Percentiles rank a stretch among this genome's conserved stretches.
These are phyloP conservation scores for Cataglyphis cursor DNA, from an alignment of 2,888 invertebrate species.

Conservation along the genomic window DNA sequence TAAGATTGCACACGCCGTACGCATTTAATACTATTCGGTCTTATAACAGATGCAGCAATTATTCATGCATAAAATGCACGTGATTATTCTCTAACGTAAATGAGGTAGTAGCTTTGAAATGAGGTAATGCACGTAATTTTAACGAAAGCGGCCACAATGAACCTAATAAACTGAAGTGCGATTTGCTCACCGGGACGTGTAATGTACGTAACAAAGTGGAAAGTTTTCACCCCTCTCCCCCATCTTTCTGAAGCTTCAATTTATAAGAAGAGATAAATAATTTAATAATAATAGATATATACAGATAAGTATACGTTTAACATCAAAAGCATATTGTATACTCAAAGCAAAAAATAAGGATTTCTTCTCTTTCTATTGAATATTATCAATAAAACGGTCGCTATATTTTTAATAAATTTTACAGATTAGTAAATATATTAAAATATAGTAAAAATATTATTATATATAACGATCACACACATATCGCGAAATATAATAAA, in stretches of 20 bases:
- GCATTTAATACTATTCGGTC: constrained; percentile 2
- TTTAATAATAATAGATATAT: constrained; percentile 9
- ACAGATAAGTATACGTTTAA: neutral
- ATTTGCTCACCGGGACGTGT: constrained; percentile 39
- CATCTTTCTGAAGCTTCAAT: constrained; percentile 32
- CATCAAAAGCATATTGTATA: neutral
- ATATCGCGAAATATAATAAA: neutral
- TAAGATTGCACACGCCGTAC: neutral
- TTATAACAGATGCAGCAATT: constrained; percentile 35
- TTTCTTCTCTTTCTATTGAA: neutral
- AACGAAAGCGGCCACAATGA: constrained; percentile 41
- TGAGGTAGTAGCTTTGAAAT: constrained; percentile 39
- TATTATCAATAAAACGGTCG: neutral
- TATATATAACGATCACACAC: neutral
- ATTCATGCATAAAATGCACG: constrained; percentile 40
- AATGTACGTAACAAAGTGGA: constrained; percentile 37
- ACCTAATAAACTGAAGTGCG: constrained; percentile 52
- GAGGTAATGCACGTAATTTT: constrained; percentile 48
- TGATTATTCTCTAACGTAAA: constrained; percentile 45
- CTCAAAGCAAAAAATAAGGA: neutral
- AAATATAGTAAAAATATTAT: neutral
- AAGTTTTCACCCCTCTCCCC: neutral
- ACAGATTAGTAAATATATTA: neutral
- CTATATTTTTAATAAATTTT: neutral
- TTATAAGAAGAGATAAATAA: constrained; percentile 18